A percentile compares a stretch with the other conserved stretches of the same genome.
Evolutionary conservation across 2,888 invertebrate species (phyloP).

Genomic region (Ormyrus thymus): DNA sequence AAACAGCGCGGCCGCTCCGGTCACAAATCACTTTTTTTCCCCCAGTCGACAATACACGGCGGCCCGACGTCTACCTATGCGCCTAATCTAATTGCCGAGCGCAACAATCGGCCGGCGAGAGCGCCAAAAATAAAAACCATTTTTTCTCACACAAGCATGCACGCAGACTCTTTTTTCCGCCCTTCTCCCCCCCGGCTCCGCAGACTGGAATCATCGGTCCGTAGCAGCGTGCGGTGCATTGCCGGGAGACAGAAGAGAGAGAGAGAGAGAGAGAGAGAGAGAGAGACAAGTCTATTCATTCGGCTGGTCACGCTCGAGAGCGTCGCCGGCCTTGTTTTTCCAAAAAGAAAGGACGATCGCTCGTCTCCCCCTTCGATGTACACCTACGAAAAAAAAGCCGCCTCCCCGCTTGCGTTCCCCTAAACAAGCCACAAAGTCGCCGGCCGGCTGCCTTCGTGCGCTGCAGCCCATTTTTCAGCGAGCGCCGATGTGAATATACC

Average conservation of each 20-base stretch:
- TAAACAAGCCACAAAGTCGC: constrained; percentile 47
- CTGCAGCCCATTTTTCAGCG: not conserved
- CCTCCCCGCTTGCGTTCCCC: not conserved
- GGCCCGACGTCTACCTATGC: too few species aligned
- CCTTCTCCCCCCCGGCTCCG: not conserved
- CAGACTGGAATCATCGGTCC: constrained; percentile 55
- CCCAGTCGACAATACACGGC: too few species aligned
- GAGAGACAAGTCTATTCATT: constrained; percentile 65
- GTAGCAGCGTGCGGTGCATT: constrained; percentile 24
- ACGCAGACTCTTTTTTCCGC: not conserved
- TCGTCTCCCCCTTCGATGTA: constrained; percentile 9
- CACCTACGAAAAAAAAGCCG: constrained; percentile 35
- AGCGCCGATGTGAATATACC: not conserved
- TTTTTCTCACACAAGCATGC: constrained; percentile 12
- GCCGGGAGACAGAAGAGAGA: constrained; percentile 48
- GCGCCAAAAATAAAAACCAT: constrained; percentile 16
- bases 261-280: constrained; percentile 27
- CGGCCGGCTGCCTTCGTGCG: constrained; percentile 27
- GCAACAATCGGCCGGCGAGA: too few species aligned
- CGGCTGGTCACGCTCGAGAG: constrained; percentile 64
- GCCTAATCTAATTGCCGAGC: too few species aligned
- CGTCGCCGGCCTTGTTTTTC: constrained; percentile 44
- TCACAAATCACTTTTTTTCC: too few species aligned
- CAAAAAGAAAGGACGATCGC: constrained; percentile 11
- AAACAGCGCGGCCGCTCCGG: too few species aligned